Conservation (phyloP, 2,113 vertebrate species). For the Maccullochella peelii region DNA sequence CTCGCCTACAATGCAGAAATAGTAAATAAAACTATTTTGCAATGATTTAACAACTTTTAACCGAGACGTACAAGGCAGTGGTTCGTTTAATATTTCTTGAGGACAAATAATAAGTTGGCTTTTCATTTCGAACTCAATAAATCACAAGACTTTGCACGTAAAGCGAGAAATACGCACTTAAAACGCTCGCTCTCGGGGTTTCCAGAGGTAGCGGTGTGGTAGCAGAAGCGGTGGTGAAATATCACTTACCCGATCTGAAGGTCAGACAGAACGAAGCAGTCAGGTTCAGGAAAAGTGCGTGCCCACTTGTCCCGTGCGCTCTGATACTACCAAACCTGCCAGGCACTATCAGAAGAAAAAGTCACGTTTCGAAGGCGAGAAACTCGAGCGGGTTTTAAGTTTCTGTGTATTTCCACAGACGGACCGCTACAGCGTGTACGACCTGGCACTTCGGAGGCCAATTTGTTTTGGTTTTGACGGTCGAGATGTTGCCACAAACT, state of each 20-base stretch:
- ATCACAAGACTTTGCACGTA: background rate
- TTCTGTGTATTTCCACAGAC: constrained; percentile 45
- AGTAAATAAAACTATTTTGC: background rate
- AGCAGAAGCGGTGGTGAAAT: constrained; percentile 42
- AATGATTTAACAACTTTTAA: background rate
- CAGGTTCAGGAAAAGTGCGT: constrained; percentile 68
- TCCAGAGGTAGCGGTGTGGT: background rate
- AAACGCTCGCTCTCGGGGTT: rapidly evolving
- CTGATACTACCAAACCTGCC: constrained; percentile 15
- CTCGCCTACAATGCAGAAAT: background rate
- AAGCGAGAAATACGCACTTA: background rate
- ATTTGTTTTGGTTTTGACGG: constrained; percentile 81
- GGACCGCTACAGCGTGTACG: constrained; percentile 9
- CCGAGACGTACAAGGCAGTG: background rate
- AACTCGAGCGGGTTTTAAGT: constrained; percentile 6
- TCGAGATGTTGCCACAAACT: constrained; percentile 77
- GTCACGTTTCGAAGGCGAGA: background rate
- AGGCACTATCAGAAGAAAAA: background rate
- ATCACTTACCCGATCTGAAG: constrained; percentile 86
- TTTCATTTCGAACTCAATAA: background rate
- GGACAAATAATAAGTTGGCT: background rate
- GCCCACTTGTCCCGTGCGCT: constrained; percentile 40
- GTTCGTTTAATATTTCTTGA: background rate
- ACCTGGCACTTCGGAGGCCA: constrained; percentile 18
- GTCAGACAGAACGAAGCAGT: constrained; percentile 82